These are phyloP conservation scores for Dromococcyx pavoninus DNA, from an alignment of 2,797 vertebrate species.

Conservation along the genomic window DNA sequence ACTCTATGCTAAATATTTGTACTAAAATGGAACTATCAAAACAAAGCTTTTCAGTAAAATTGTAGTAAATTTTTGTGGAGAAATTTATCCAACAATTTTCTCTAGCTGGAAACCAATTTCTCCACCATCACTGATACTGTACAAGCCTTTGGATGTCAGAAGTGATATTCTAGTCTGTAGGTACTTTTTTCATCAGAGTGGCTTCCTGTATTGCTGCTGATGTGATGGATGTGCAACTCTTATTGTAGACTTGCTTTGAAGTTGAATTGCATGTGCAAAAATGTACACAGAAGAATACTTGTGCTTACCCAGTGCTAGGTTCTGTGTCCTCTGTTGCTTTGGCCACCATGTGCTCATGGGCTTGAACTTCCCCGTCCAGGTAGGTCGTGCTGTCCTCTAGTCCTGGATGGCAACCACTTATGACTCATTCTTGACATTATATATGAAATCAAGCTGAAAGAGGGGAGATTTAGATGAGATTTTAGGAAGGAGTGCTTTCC, in stretches of 20 bases:
- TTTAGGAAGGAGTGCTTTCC: too few species aligned
- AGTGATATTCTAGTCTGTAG: not conserved
- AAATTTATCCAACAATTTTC: not conserved
- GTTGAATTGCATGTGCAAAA: not conserved
- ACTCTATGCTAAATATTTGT: not conserved
- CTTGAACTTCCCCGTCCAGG: not conserved
- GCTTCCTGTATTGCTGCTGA: not conserved
- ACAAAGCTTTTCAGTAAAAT: not conserved
- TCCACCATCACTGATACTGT: not conserved
- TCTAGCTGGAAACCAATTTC: not conserved
- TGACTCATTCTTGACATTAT: not conserved
- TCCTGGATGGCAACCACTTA: not conserved
- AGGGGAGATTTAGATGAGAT: too few species aligned
- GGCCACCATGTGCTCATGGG: not conserved
- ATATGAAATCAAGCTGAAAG: too few species aligned
- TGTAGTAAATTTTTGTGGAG: not conserved
- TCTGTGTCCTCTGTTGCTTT: fast-evolving
- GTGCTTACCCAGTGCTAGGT: not conserved
- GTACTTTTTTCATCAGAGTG: not conserved
- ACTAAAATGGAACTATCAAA: not conserved
- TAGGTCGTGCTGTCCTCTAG: not conserved
- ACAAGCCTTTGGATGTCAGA: not conserved
- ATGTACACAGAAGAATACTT: not conserved
- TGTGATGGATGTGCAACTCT: fast-evolving
- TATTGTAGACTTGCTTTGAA: not conserved